phyloP scores from a whole-genome alignment of 2,888 invertebrate genomes.

The Spicauda simplicius region DNA sequence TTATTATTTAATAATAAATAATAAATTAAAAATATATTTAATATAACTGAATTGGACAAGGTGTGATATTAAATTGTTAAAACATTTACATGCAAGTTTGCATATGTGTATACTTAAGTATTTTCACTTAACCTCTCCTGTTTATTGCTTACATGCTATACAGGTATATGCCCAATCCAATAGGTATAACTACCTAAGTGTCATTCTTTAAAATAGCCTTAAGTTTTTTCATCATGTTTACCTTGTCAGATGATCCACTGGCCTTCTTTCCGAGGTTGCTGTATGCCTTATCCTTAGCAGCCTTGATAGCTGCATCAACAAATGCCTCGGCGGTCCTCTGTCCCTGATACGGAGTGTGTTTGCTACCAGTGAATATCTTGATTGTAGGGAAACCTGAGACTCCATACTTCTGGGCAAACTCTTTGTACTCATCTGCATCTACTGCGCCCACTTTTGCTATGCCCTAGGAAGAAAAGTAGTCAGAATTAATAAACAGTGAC shows the following conservation, averaged over 20 bases:
- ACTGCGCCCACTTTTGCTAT: constrained; percentile 97
- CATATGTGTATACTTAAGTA: too few relatives aligned
- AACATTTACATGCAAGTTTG: too few relatives aligned
- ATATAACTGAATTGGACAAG: too few relatives aligned
- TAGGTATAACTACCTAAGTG: not conserved
- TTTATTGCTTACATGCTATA: too few relatives aligned
- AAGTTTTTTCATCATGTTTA: constrained; percentile 53
- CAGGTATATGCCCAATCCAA: too few relatives aligned
- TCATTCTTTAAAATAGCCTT: constrained; percentile 40
- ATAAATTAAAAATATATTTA: too few relatives aligned
- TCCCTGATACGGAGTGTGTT: constrained; percentile 94
- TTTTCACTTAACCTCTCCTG: too few relatives aligned
- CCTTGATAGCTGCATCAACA: constrained; percentile 93
- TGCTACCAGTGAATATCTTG: constrained; percentile 95
- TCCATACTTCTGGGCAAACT: constrained; percentile 91
- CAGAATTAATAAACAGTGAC: too few relatives aligned
- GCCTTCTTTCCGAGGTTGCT: constrained; percentile 87
- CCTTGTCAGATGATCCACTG: constrained; percentile 71
- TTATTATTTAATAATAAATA: too few relatives aligned
- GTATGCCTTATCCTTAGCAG: constrained; percentile 90
- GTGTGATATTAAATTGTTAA: too few relatives aligned
- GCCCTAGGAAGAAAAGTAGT: constrained; percentile 84
- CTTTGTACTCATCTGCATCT: constrained; percentile 95
- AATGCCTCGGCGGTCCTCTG: constrained; percentile 93
- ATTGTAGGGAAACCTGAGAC: constrained; percentile 98